Conservation (phyloP, 2,888 invertebrate genomes). For the Lasioglossum leucozonium region DNA sequence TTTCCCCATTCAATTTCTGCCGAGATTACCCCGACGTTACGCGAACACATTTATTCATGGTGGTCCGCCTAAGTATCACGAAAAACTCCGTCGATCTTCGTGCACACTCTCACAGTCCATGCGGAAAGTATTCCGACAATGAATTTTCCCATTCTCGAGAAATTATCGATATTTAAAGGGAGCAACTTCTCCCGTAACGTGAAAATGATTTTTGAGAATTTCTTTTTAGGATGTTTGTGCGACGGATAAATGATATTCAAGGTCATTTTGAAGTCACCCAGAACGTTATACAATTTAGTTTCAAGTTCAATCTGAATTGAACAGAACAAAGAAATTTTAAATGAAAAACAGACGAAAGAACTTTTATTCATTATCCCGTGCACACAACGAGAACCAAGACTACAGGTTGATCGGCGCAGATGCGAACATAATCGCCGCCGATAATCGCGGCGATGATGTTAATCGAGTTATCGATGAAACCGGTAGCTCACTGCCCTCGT, state of each 20-base stretch:
- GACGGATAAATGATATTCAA: too few species aligned
- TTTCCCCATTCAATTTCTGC: not conserved
- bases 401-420: constrained; percentile 6
- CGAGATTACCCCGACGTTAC: not conserved
- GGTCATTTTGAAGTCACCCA: not conserved
- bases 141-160: not conserved
- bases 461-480: constrained; percentile 45
- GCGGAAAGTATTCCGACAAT: not conserved
- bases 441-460: constrained; percentile 53
- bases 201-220: too few species aligned
- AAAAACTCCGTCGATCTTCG: not conserved
- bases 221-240: too few species aligned
- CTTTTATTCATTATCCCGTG: not conserved
- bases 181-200: not conserved
- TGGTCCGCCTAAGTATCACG: not conserved
- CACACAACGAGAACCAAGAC: not conserved
- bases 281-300: not conserved
- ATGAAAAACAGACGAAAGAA: not conserved
- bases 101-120: not conserved
- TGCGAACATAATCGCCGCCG: constrained; percentile 47
- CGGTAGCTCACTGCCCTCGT: constrained; percentile 38
- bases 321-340: not conserved
- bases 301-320: not conserved
- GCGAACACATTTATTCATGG: not conserved
- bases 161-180: not conserved